A percentile compares a stretch with the other conserved stretches of the same genome.
Evolutionary conservation across 2,113 vertebrate species (phyloP).

Genomic region (Pseudonaja textilis): DNA sequence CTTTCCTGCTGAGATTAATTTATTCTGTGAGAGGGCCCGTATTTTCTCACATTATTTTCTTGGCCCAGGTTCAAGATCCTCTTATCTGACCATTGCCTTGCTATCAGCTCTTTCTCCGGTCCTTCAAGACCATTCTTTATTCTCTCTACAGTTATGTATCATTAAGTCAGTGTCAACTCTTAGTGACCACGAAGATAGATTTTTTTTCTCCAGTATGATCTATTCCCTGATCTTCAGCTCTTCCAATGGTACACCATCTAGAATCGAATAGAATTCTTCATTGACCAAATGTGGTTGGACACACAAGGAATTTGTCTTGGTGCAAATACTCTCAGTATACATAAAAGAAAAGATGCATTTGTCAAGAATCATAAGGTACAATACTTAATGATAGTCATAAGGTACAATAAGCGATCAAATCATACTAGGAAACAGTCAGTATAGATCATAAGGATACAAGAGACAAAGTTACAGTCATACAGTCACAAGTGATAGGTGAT

Average conservation of each 20-base stretch:
- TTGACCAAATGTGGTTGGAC: too few species aligned
- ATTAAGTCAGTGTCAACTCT: background rate
- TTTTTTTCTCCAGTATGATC: background rate
- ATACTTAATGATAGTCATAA: too few species aligned
- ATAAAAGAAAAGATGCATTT: too few species aligned
- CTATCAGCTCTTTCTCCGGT: background rate
- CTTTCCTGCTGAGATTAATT: constrained; percentile 85
- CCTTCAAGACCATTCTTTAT: background rate
- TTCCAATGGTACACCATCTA: background rate
- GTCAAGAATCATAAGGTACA: too few species aligned
- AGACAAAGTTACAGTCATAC: too few species aligned
- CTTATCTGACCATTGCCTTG: background rate
- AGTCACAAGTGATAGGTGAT: too few species aligned
- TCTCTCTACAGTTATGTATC: background rate
- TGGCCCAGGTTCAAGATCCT: background rate
- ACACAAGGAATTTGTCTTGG: too few species aligned
- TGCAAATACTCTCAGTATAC: too few species aligned
- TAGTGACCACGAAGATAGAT: background rate
- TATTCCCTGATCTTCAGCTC: background rate
- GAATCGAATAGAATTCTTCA: too few species aligned
- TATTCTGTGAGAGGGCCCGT: constrained; percentile 82
- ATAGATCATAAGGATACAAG: too few species aligned
- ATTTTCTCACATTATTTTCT: background rate
- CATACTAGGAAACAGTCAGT: too few species aligned
- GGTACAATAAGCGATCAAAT: too few species aligned